phyloP scores from a whole-genome alignment of 2,113 vertebrate genomes.

The Nestor notabilis region DNA sequence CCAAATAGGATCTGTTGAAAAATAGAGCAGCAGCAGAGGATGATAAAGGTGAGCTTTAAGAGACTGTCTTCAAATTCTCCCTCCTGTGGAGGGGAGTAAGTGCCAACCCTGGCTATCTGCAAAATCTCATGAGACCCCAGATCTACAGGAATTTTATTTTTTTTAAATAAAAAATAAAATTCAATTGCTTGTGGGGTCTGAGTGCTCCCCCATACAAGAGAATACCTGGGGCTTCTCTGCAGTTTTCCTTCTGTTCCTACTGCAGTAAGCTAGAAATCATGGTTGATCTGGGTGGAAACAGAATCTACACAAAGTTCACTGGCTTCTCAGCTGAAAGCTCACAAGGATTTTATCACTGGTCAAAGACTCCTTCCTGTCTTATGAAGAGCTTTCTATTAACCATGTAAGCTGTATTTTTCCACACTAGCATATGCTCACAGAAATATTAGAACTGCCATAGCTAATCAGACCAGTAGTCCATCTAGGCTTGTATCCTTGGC shows the following conservation, averaged over 20 bases:
- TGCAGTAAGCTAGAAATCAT: slow-evolving; percentile 1
- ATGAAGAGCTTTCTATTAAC: background rate
- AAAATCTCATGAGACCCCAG: background rate
- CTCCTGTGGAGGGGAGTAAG: background rate
- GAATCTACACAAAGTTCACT: background rate
- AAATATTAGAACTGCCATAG: slow-evolving; percentile 18
- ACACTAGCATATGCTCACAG: background rate
- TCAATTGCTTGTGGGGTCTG: background rate
- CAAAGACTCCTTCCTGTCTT: slow-evolving; percentile 2
- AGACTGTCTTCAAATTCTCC: background rate
- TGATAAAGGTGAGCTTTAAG: background rate
- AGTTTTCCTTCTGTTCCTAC: background rate
- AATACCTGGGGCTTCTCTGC: background rate
- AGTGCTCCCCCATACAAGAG: background rate
- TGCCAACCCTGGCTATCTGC: background rate
- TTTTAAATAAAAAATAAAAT: background rate
- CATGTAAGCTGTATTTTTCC: background rate
- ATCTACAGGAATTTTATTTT: background rate
- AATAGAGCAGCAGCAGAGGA: background rate
- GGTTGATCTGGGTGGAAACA: slow-evolving; percentile 12
- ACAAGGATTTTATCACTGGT: background rate
- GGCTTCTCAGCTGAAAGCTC: background rate
- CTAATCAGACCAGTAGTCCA: background rate
- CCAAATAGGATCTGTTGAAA: background rate
- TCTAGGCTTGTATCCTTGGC: background rate